Base-by-base conservation (phyloP, 2,888 invertebrate species). In the Synanthedon formicaeformis region DNA sequence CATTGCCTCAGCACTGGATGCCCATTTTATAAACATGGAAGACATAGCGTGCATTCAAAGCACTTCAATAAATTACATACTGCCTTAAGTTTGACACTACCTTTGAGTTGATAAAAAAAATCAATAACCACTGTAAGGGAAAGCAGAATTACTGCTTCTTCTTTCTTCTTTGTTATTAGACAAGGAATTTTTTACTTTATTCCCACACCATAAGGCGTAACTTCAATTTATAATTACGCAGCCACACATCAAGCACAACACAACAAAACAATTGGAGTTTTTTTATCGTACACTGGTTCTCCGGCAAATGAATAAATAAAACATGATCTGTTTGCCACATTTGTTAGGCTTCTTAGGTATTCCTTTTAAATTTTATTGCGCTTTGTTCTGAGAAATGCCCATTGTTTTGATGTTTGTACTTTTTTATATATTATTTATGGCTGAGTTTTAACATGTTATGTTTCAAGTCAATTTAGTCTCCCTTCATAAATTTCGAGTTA, bases 231-330 rank as follows among this genome's bases (percentile, higher is more conserved):
- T 50, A 16, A 40, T 41, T 41, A 51, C 14, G 12, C 18, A 23
- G 12, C 54, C 34, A 48, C 50, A 40, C 51, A 16, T 16, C 16
- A 2, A 16, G 16, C 16, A 16, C 2, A 23, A 23, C 23, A 23
- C 23, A 23, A 34, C 2, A 34, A 34, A 41, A 53, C 53, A 53
- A 48, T 53, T 51, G 51, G 49, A 48, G 40, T 51, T 53, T 53
- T 18, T 53, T 48, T 53, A 50, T 27, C 50, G 52, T 50, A 41
- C 13, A 41, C 48, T 14, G 50, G 48, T 23, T 41, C 18, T 48
- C 55, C 40, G 34, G 45, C 16, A 23, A 49, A 40, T 51, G 53
- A 48, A 54, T 56, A 54, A 54, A 56, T 56, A 54, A 55, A 54
- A 53, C 55, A 56, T 57, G 52, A 13, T 52, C 13, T 41, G 34